Conservation (phyloP, 2,113 vertebrate species). For the Lepus europaeus region DNA sequence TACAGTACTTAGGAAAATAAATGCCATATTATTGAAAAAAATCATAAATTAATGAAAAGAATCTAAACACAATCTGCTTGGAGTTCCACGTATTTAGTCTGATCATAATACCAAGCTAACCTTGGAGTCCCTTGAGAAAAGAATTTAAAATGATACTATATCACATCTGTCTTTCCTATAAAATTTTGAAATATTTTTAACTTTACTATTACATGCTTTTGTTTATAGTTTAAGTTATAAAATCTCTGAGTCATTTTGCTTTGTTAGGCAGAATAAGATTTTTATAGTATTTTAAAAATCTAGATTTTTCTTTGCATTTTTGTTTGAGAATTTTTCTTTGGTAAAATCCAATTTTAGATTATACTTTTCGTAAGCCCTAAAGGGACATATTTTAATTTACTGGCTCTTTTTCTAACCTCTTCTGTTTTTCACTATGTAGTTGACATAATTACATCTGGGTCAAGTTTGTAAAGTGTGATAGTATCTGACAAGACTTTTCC, state of each 20-base stretch:
- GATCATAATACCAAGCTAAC: background rate
- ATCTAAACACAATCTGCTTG: background rate
- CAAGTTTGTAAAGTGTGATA: constrained; percentile 76
- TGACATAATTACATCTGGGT: constrained; percentile 73
- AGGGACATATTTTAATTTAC: constrained; percentile 73
- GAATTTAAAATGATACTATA: background rate
- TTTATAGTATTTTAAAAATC: constrained; percentile 24
- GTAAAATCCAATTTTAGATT: constrained; percentile 65
- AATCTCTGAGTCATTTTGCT: background rate
- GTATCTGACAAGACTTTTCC: constrained; percentile 79
- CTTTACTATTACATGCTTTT: background rate
- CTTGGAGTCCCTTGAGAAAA: background rate
- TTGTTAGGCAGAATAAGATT: constrained; percentile 11
- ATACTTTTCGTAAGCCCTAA: constrained; percentile 58
- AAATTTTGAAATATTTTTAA: constrained; percentile 30
- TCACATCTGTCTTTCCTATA: background rate
- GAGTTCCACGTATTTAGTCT: background rate
- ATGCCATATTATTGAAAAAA: background rate
- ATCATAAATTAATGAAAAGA: constrained; percentile 54
- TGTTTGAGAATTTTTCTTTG: constrained; percentile 60
- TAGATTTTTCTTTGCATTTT: background rate
- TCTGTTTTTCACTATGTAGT: constrained; percentile 58
- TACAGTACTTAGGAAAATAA: constrained; percentile 20
- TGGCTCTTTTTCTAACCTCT: constrained; percentile 66
- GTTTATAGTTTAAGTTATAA: background rate